A percentile compares a stretch with the other conserved stretches of the same genome.
phyloP scores from a whole-genome alignment of 2,888 invertebrate species.

The Herminia tarsipennalis region DNA sequence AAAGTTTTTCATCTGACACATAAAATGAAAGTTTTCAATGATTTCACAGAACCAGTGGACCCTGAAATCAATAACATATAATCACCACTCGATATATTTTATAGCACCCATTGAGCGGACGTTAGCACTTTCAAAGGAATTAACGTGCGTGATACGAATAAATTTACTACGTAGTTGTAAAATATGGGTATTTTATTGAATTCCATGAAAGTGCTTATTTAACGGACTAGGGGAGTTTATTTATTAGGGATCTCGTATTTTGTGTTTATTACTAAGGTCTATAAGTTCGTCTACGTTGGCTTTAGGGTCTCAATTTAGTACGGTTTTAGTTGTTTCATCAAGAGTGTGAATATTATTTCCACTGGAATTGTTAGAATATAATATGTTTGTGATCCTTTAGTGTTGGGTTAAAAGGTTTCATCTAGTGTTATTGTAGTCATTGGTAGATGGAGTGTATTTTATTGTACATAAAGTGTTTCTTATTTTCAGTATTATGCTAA shows the following conservation, averaged over 20 bases:
- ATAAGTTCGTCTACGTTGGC: neutral
- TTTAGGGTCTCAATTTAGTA: neutral
- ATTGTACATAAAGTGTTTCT: no score
- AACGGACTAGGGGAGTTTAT: constrained; percentile 9
- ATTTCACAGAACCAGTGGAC: constrained; percentile 26
- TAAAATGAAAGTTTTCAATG: constrained; percentile 27
- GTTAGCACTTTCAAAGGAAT: constrained; percentile 36
- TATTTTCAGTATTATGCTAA: no score
- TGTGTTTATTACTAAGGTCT: neutral
- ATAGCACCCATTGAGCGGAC: constrained; percentile 42
- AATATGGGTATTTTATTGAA: constrained; percentile 32
- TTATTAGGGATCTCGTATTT: constrained; percentile 7
- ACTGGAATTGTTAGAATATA: no score
- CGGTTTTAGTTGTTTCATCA: no score
- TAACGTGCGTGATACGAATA: constrained; percentile 40
- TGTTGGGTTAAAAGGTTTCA: no score
- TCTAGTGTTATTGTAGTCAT: no score
- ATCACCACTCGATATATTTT: constrained; percentile 49
- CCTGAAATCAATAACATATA: constrained; percentile 40
- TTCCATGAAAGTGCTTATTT: constrained; percentile 22
- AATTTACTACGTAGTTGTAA: constrained; percentile 21
- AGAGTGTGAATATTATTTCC: no score
- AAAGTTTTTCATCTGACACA: neutral
- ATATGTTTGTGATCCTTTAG: no score
- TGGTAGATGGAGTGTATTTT: no score